Conservation (phyloP, 2,797 vertebrate species). For the Poeciliopsis presidionis region DNA sequence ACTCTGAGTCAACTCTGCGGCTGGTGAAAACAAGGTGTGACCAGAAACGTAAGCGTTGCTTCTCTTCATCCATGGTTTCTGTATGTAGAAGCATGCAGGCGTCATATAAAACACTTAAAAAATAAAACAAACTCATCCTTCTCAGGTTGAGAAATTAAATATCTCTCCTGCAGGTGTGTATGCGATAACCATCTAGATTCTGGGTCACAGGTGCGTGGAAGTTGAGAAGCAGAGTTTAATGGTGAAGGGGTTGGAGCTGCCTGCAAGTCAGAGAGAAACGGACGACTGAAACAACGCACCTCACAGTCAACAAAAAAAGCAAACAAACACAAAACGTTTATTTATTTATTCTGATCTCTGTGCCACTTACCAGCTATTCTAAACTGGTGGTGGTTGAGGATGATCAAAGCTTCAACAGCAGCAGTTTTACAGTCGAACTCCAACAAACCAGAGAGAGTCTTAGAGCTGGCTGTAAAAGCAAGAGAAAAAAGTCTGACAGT, state of each 20-base stretch:
- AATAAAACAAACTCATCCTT: background rate
- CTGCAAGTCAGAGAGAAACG: constrained; percentile 38
- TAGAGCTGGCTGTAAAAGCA: constrained; percentile 84
- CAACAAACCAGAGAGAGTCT: constrained; percentile 91
- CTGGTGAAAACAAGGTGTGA: background rate
- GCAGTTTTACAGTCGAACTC: constrained; percentile 93
- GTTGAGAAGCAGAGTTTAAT: constrained; percentile 91
- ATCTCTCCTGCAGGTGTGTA: background rate
- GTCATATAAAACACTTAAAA: background rate
- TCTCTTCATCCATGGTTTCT: background rate
- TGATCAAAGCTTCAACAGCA: constrained; percentile 91
- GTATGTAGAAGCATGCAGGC: background rate
- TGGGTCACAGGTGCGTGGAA: constrained; percentile 87
- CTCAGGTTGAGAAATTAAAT: constrained; percentile 1
- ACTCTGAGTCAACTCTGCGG: background rate
- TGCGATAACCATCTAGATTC: constrained; percentile 8
- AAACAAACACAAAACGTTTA: no score
- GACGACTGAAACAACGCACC: background rate
- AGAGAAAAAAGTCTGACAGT: background rate
- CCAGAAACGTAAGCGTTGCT: background rate
- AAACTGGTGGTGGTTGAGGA: constrained; percentile 96
- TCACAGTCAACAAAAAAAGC: background rate
- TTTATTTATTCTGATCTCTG: background rate
- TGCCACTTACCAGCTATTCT: constrained; percentile 88
- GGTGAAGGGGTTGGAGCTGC: constrained; percentile 84